These are phyloP conservation scores for Anthrax anthrax DNA, from an alignment of 2,888 invertebrate genomes.

Conservation along the genomic window DNA sequence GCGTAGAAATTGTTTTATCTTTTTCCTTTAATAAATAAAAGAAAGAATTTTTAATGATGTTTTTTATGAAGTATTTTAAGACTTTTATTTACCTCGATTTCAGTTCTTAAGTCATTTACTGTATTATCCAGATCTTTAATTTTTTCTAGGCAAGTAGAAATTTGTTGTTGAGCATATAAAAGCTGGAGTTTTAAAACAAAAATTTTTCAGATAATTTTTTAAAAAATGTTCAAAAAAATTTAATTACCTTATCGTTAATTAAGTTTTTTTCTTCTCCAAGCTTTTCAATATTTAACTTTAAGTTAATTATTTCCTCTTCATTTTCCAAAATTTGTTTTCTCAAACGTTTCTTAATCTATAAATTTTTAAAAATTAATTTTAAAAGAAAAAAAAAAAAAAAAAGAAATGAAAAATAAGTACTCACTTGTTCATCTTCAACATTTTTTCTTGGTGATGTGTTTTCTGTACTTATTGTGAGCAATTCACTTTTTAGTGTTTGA, in stretches of 20 bases:
- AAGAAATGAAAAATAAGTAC: neutral
- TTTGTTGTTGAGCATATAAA: constrained; percentile 16
- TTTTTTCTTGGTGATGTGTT: constrained; percentile 12
- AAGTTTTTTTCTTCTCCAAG: constrained; percentile 17
- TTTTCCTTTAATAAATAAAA: constrained; percentile 14
- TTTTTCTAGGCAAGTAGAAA: constrained; percentile 17
- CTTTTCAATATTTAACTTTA: constrained; percentile 18
- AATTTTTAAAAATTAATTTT: neutral
- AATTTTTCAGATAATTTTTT: neutral
- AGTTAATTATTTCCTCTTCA: constrained; percentile 19
- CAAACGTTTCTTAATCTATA: constrained; percentile 24
- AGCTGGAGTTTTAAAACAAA: constrained; percentile 14
- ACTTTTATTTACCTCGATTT: constrained; percentile 19
- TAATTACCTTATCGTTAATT: constrained; percentile 19
- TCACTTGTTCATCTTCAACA: constrained; percentile 15
- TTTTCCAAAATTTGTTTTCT: constrained; percentile 22
- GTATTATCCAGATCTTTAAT: constrained; percentile 20
- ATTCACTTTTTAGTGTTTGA: constrained; percentile 19
- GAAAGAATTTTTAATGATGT: neutral
- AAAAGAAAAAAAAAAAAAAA: neutral
- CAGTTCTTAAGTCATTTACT: constrained; percentile 14
- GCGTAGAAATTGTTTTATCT: constrained; percentile 15
- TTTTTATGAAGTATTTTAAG: too few relatives aligned
- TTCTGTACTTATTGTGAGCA: constrained; percentile 15
- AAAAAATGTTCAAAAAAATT: neutral